phyloP scores from a whole-genome alignment of 2,888 invertebrate genomes.

The Drosophila nigricruria region DNA sequence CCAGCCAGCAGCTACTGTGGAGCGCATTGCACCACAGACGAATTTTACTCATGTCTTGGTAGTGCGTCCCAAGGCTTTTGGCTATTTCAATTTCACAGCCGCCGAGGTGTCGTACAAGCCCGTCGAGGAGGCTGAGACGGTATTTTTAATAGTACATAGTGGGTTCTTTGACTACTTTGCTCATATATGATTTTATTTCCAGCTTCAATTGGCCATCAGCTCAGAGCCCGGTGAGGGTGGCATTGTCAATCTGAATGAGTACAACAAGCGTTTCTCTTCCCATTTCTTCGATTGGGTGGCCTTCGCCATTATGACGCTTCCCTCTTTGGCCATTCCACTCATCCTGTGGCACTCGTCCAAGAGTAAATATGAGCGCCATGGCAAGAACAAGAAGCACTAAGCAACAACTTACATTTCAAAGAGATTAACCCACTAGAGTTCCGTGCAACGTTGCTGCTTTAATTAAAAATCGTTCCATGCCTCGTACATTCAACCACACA shows the following conservation, averaged over 20 bases:
- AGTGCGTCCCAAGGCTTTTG: conserved; percentile 94
- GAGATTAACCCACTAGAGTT: conserved; percentile 65
- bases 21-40: conserved; percentile 95
- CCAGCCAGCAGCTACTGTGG: conserved; percentile 92
- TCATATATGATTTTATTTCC: conserved; percentile 73
- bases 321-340: conserved; percentile 97
- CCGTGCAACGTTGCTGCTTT: conserved; percentile 55
- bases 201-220: conserved; percentile 90
- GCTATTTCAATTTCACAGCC: conserved; percentile 98
- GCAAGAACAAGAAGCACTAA: conserved; percentile 89
- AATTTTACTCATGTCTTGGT: conserved; percentile 98
- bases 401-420: conserved; percentile 39
- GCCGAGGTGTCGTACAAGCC: conserved; percentile 96
- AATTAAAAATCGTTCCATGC: conserved; percentile 58
- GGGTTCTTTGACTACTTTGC: not conserved
- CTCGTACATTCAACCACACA: conserved; percentile 50
- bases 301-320: conserved; percentile 98
- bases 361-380: conserved; percentile 94
- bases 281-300: conserved; percentile 99
- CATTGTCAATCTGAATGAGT: conserved; percentile 96
- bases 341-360: conserved; percentile 97
- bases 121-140: conserved; percentile 92
- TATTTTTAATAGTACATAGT: conserved; percentile 77
- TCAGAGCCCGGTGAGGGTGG: conserved; percentile 98
- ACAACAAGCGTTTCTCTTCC: conserved; percentile 98